A percentile compares a stretch with the other conserved stretches of the same genome.
Evolutionary conservation across 2,797 vertebrate species (phyloP).

Genomic region (Lateolabrax maculatus): DNA sequence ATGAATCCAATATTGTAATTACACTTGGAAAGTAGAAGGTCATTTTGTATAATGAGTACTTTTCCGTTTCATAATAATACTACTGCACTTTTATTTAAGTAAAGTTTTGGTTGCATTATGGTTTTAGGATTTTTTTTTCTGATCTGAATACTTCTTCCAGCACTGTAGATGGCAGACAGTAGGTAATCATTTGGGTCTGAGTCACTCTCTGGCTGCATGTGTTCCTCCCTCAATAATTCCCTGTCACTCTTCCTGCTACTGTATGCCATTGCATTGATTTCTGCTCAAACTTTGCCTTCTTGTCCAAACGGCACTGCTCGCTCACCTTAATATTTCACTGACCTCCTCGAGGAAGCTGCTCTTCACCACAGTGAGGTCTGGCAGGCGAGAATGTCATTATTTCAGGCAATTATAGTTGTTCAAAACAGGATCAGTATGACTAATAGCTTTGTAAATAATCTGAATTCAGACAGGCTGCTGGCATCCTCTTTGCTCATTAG

Average conservation of each 20-base stretch:
- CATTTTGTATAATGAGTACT: neutral
- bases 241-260: constrained; percentile 21
- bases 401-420: constrained; percentile 45
- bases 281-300: constrained; percentile 21
- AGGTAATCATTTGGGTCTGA: neutral
- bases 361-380: constrained; percentile 11
- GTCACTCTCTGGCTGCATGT: constrained; percentile 3
- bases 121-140: neutral
- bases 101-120: neutral
- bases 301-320: constrained; percentile 5
- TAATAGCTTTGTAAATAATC: constrained; percentile 40
- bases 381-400: constrained; percentile 23
- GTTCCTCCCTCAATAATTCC: constrained; percentile 9
- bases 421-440: constrained; percentile 28
- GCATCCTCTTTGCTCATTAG: constrained; percentile 41
- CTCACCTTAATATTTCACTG: constrained; percentile 37
- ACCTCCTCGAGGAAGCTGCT: constrained; percentile 22
- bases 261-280: constrained; percentile 31
- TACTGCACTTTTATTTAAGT: neutral
- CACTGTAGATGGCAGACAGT: neutral
- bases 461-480: constrained; percentile 27
- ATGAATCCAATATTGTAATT: neutral
- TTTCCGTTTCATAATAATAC: neutral
- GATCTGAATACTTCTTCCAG: neutral
- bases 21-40: neutral